phyloP scores from a whole-genome alignment of 2,888 invertebrate genomes.

The Himalopsyche anomala region DNA sequence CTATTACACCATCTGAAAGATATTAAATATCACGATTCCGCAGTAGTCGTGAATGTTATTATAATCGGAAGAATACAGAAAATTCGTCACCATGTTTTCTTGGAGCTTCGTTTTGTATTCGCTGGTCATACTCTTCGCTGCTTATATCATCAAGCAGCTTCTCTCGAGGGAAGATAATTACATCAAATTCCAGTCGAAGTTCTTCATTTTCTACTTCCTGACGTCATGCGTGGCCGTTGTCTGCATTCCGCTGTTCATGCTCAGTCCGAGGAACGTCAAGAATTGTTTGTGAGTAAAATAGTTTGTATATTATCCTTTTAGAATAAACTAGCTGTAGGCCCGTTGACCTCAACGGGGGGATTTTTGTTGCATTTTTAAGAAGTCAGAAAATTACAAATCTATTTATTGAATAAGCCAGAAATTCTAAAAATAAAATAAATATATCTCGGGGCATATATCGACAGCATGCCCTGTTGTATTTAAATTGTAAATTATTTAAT shows the following conservation, averaged over 20 bases:
- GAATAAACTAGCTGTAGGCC: too few species aligned
- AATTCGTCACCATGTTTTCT: constrained; percentile 55
- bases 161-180: constrained; percentile 76
- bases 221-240: constrained; percentile 73
- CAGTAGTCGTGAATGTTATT: neutral
- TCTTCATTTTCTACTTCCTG: constrained; percentile 74
- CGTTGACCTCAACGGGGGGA: too few species aligned
- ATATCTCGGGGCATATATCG: too few species aligned
- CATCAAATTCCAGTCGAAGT: constrained; percentile 76
- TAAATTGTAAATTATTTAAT: too few species aligned
- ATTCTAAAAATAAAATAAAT: too few species aligned
- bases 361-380: too few species aligned
- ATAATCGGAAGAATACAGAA: neutral
- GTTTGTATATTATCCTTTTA: neutral
- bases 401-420: too few species aligned
- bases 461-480: too few species aligned
- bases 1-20: too few species aligned
- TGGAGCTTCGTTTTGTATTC: constrained; percentile 56
- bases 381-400: too few species aligned
- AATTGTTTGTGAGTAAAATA: constrained; percentile 76
- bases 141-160: constrained; percentile 74
- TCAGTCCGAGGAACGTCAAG: constrained; percentile 76
- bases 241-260: constrained; percentile 74
- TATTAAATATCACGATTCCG: neutral
- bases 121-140: constrained; percentile 68